Evolutionary conservation across 2,888 invertebrate genomes (phyloP).

Genomic region (Microctonus brassicae): DNA sequence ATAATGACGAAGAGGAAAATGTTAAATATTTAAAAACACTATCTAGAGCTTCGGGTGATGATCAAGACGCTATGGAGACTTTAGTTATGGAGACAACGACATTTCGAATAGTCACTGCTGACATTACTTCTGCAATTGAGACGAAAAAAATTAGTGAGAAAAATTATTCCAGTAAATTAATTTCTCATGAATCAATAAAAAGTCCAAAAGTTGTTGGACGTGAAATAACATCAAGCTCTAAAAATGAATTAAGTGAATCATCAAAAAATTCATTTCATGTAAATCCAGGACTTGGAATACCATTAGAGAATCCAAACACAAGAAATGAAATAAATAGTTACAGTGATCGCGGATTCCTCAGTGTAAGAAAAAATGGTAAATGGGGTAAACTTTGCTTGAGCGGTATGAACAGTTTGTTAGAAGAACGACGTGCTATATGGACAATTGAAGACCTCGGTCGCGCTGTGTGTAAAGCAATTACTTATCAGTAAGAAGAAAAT

Average conservation of each 20-base stretch:
- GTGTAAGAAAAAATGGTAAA: slow-evolving; percentile 80
- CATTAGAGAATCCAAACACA: slow-evolving; percentile 34
- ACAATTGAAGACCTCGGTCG: slow-evolving; percentile 80
- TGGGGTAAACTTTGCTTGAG: slow-evolving; percentile 85
- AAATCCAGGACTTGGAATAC: slow-evolving; percentile 41
- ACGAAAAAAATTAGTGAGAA: slow-evolving; percentile 10
- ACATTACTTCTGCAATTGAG: slow-evolving; percentile 25
- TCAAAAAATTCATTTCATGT: slow-evolving; percentile 45
- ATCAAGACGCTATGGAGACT: slow-evolving; percentile 57
- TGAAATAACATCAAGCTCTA: slow-evolving; percentile 54
- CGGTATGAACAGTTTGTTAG: slow-evolving; percentile 75
- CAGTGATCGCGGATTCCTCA: slow-evolving; percentile 75
- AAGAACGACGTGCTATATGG: slow-evolving; percentile 74
- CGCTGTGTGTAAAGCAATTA: slow-evolving; percentile 83
- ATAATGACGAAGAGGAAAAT: neutral
- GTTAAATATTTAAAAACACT: neutral
- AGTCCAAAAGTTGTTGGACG: slow-evolving; percentile 46
- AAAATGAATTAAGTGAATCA: slow-evolving; percentile 33
- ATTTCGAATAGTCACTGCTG: slow-evolving; percentile 47
- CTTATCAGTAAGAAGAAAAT: slow-evolving; percentile 75
- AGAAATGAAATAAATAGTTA: slow-evolving; percentile 61
- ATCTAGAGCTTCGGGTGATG: slow-evolving; percentile 31
- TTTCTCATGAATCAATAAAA: slow-evolving; percentile 27
- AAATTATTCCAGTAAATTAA: slow-evolving; percentile 20
- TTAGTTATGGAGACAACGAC: slow-evolving; percentile 56